phyloP scores from a whole-genome alignment of 2,797 vertebrate species.

The Poecilia gillii region DNA sequence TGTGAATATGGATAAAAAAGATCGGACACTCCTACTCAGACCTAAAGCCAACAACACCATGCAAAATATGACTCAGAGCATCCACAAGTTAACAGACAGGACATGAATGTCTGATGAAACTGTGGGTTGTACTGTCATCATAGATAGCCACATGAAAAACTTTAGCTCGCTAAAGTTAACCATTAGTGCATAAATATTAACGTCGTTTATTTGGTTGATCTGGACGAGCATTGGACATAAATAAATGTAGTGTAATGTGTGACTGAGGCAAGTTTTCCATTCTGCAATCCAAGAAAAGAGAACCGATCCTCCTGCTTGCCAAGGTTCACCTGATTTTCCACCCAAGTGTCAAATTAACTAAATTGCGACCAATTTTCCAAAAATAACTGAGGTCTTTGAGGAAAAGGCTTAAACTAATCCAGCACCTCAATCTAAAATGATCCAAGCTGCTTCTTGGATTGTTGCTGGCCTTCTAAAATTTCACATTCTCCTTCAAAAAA shows the following conservation, averaged over 20 bases:
- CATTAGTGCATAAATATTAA: neutral
- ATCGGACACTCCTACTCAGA: slow-evolving; percentile 19
- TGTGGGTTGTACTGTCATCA: slow-evolving; percentile 10
- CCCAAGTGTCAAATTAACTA: slow-evolving; percentile 46
- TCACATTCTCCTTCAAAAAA: neutral
- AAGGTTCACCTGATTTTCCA: slow-evolving; percentile 57
- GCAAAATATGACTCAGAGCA: slow-evolving; percentile 24
- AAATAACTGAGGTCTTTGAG: slow-evolving; percentile 31
- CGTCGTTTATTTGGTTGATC: slow-evolving; percentile 15
- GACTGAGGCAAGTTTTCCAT: slow-evolving; percentile 61
- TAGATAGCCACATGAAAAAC: slow-evolving; percentile 29
- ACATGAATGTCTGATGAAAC: slow-evolving; percentile 36
- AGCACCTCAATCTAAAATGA: neutral
- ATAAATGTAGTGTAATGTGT: slow-evolving; percentile 44
- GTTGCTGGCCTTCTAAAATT: neutral
- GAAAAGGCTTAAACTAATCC: slow-evolving; percentile 6
- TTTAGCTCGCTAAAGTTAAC: neutral
- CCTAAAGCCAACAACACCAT: neutral
- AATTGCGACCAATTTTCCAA: slow-evolving; percentile 65
- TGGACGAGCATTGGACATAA: slow-evolving; percentile 48
- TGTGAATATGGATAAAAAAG: slow-evolving; percentile 37
- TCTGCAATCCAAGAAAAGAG: slow-evolving; percentile 13
- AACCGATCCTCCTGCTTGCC: slow-evolving; percentile 5
- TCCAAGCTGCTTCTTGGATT: neutral
- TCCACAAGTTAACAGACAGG: slow-evolving; percentile 33